Conservation (phyloP, 2,113 vertebrate genomes). For the Sturnus vulgaris region DNA sequence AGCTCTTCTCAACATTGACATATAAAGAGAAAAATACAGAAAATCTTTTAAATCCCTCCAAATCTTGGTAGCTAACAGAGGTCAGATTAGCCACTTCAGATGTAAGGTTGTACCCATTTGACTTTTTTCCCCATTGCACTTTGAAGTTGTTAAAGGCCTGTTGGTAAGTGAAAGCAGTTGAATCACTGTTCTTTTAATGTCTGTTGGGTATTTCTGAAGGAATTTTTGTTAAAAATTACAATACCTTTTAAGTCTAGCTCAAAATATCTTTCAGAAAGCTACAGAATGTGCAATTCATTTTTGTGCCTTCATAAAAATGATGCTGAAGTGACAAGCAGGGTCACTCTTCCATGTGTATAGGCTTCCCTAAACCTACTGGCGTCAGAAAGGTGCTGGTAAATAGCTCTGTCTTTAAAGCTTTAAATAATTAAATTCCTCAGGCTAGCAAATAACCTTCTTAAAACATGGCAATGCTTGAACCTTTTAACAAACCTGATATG, state of each 20-base stretch:
- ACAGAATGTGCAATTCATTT: not conserved
- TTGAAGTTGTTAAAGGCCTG: not conserved
- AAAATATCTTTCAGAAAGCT: not conserved
- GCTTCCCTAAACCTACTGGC: not conserved
- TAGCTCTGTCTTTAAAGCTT: not conserved
- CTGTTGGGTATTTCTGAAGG: not conserved
- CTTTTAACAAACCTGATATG: not conserved
- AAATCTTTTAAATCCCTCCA: not conserved
- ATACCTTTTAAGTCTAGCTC: not conserved
- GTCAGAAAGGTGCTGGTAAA: not conserved
- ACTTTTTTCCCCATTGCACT: not conserved
- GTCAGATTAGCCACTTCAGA: not conserved
- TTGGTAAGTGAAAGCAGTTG: not conserved
- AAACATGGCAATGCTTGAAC: not conserved
- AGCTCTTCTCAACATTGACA: not conserved
- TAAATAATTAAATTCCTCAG: constrained; percentile 15
- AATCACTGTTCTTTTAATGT: not conserved
- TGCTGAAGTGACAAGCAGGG: not conserved
- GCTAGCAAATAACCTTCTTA: not conserved
- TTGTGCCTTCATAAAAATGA: not conserved
- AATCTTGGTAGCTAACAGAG: not conserved
- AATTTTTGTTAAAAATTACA: not conserved
- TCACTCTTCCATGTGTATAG: not conserved
- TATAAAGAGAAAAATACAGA: not conserved
- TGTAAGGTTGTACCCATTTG: not conserved